phyloP scores from a whole-genome alignment of 2,113 vertebrate species.

The Suricata suricatta region DNA sequence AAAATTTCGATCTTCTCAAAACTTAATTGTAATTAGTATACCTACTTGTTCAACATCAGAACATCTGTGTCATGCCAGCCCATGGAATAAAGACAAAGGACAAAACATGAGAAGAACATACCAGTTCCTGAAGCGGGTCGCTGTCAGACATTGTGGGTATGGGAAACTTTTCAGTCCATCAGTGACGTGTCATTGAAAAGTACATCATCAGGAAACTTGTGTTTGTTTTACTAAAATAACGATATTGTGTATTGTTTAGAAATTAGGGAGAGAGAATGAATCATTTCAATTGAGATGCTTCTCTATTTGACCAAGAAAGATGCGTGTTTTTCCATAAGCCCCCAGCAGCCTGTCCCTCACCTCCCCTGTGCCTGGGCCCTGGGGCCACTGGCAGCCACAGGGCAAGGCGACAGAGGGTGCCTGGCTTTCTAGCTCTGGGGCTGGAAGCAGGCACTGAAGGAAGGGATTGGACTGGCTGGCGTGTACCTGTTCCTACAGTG shows the following conservation, averaged over 20 bases:
- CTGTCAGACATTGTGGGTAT: neutral
- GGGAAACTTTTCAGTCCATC: neutral
- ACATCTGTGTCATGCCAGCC: neutral
- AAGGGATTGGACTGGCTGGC: neutral
- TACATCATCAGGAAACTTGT: neutral
- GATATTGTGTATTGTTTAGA: neutral
- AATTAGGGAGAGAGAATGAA: neutral
- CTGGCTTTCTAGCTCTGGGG: neutral
- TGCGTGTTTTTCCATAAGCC: accelerated
- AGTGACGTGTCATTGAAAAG: neutral
- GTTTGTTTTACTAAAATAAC: neutral
- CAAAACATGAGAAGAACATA: neutral
- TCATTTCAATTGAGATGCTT: neutral
- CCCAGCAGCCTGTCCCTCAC: neutral
- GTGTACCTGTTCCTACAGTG: no score
- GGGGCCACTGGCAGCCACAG: neutral
- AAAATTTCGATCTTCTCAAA: neutral
- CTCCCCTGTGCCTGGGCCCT: neutral
- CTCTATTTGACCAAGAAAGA: neutral
- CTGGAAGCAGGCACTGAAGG: no score
- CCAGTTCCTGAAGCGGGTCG: neutral
- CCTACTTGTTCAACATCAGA: neutral
- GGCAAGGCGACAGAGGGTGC: accelerated
- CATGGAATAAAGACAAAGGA: neutral
- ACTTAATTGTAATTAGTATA: neutral